Percentiles rank a stretch among this genome's conserved stretches.
These are phyloP conservation scores for Drosophila histrio DNA, from an alignment of 2,888 invertebrate genomes.

Conservation along the genomic window DNA sequence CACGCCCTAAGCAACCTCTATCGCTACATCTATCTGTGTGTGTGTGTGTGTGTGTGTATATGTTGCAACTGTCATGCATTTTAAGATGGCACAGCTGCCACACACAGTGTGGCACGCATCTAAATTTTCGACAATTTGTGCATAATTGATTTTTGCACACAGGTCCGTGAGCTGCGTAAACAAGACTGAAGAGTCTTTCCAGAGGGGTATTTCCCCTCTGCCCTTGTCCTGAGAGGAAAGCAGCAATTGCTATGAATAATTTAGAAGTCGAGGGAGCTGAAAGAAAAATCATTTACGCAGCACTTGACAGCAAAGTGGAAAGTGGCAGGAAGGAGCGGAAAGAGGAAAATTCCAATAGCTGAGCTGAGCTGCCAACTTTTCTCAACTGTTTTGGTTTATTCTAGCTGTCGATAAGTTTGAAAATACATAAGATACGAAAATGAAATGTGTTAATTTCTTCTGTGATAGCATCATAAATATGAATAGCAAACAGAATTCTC, in stretches of 20 bases:
- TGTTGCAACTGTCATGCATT: constrained; percentile 8
- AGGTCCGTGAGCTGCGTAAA: constrained; percentile 28
- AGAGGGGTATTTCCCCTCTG: background rate
- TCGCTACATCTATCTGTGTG: background rate
- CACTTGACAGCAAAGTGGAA: constrained; percentile 26
- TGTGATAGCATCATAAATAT: constrained; percentile 43
- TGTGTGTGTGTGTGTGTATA: too few species aligned
- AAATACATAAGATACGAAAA: constrained; percentile 4
- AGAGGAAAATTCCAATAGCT: constrained; percentile 7
- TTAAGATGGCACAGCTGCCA: background rate
- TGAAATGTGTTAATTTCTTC: constrained; percentile 35
- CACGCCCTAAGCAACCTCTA: background rate
- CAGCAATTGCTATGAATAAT: constrained; percentile 59
- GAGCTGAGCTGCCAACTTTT: constrained; percentile 19
- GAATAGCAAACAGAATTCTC: constrained; percentile 11
- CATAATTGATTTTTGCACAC: constrained; percentile 47
- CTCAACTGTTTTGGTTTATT: constrained; percentile 16
- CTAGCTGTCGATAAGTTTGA: constrained; percentile 11
- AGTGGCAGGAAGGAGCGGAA: constrained; percentile 1
- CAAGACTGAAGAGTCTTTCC: constrained; percentile 10
- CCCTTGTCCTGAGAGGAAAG: background rate
- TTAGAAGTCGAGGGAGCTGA: constrained; percentile 26
- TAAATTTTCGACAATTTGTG: constrained; percentile 28
- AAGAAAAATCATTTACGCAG: constrained; percentile 57
- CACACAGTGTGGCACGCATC: constrained; percentile 14